Percentiles rank a stretch among this genome's conserved stretches.
These are phyloP conservation scores for Climacteris rufus DNA, from an alignment of 2,113 vertebrate species.

Conservation along the genomic window DNA sequence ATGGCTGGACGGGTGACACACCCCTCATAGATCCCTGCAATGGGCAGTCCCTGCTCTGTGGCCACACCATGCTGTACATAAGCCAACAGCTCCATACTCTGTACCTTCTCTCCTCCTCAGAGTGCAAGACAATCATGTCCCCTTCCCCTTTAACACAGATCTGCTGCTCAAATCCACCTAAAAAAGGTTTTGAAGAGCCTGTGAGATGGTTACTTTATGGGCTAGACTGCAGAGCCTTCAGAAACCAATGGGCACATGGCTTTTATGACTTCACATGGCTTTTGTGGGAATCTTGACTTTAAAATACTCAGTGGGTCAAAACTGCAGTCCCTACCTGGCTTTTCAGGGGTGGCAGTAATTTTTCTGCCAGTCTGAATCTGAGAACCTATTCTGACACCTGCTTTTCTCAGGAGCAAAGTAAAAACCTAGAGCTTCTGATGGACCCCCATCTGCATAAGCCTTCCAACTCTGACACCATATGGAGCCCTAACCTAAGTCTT, in stretches of 20 bases:
- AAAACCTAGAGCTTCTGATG: not conserved
- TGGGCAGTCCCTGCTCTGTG: not conserved
- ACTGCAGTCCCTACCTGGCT: not conserved
- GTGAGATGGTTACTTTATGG: not conserved
- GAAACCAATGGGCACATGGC: not conserved
- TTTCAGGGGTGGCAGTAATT: not conserved
- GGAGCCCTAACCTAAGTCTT: not conserved
- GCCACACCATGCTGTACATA: not conserved
- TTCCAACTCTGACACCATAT: not conserved
- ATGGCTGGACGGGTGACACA: not conserved
- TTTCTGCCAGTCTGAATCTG: not conserved
- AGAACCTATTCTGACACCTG: not conserved
- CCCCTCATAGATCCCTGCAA: accelerated
- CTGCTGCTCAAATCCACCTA: not conserved
- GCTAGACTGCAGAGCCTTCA: not conserved
- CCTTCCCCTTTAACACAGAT: not conserved
- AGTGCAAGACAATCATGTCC: not conserved
- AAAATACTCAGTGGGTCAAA: not conserved
- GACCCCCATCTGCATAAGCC: not conserved
- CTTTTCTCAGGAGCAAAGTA: not conserved
- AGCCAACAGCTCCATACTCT: not conserved
- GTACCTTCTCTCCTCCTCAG: not conserved
- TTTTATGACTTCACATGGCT: not conserved
- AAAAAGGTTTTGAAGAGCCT: not conserved
- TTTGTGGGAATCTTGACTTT: not conserved